Conservation (phyloP, 2,797 vertebrate species). For the Takifugu rubripes region DNA sequence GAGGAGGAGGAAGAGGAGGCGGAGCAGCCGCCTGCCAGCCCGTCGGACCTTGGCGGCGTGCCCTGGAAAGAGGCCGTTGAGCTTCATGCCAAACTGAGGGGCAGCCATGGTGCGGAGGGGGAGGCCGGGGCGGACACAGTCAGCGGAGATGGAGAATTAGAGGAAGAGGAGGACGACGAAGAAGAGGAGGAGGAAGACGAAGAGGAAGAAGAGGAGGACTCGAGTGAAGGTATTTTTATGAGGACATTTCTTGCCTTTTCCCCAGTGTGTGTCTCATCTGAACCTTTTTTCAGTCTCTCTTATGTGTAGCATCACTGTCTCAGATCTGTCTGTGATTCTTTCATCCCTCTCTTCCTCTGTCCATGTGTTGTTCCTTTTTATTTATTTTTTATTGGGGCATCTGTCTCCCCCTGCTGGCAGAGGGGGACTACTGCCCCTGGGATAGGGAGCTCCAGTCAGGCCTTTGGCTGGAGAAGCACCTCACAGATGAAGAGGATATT, state of each 20-base stretch:
- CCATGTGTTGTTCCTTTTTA: constrained; percentile 1
- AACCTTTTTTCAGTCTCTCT: constrained; percentile 3
- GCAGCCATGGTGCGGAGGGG: constrained; percentile 45
- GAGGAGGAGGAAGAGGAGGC: constrained; percentile 71
- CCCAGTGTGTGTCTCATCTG: too few species aligned
- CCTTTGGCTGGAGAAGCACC: constrained; percentile 84
- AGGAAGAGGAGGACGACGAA: constrained; percentile 74
- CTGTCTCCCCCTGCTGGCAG: constrained; percentile 87
- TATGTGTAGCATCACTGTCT: constrained; percentile 28
- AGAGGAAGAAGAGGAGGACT: constrained; percentile 81
- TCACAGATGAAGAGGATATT: constrained; percentile 87
- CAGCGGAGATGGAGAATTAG: constrained; percentile 55
- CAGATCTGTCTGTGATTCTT: constrained; percentile 32
- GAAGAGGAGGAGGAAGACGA: constrained; percentile 80
- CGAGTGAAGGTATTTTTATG: constrained; percentile 84
- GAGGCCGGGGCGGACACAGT: constrained; percentile 67
- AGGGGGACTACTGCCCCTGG: constrained; percentile 95
- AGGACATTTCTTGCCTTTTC: too few species aligned
- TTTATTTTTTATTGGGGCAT: constrained; percentile 56
- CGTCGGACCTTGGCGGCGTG: constrained; percentile 90
- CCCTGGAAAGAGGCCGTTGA: constrained; percentile 95
- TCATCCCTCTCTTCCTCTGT: constrained; percentile 31
- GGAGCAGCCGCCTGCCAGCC: constrained; percentile 64
- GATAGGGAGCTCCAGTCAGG: constrained; percentile 89
- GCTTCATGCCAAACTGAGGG: constrained; percentile 87